A percentile compares a stretch with the other conserved stretches of the same genome.
Evolutionary conservation across 1,140 invertebrate species (phyloP).

Genomic region (Mactra quadrangularis): DNA sequence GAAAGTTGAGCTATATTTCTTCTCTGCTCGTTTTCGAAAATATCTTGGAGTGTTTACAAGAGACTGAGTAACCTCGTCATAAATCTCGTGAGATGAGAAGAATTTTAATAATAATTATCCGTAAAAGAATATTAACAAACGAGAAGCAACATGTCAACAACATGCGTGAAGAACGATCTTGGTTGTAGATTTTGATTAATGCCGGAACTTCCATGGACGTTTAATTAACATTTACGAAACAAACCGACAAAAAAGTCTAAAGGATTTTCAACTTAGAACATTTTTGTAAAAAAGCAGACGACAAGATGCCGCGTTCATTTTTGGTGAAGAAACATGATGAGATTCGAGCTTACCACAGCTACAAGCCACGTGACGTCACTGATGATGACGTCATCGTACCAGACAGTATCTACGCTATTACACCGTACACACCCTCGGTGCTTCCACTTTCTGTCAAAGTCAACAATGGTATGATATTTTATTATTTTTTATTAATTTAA

Average conservation of each 20-base stretch:
- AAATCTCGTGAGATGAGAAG: not conserved
- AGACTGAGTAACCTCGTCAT: too few species aligned
- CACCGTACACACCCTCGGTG: conserved; percentile 72
- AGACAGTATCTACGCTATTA: conserved; percentile 71
- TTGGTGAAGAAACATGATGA: conserved; percentile 83
- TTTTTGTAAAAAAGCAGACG: not conserved
- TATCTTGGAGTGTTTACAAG: not conserved
- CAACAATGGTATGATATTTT: conserved; percentile 77
- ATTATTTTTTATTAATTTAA: too few species aligned
- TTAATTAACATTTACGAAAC: not conserved
- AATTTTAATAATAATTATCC: too few species aligned
- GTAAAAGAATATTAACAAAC: too few species aligned
- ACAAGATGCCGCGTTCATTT: conserved; percentile 83
- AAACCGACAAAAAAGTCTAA: not conserved
- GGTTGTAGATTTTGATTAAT: too few species aligned
- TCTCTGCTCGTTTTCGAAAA: too few species aligned
- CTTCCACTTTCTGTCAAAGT: conserved; percentile 75
- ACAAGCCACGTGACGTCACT: conserved; percentile 65
- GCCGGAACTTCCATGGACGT: not conserved
- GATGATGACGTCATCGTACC: conserved; percentile 63
- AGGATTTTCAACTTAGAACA: not conserved
- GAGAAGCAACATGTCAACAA: too few species aligned
- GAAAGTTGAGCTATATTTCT: too few species aligned
- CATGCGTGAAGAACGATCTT: too few species aligned
- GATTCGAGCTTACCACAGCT: conserved; percentile 66